Percentiles rank a stretch among this genome's conserved stretches.
Evolutionary conservation across 2,113 vertebrate genomes (phyloP).

Genomic region (Bombycilla garrulus): DNA sequence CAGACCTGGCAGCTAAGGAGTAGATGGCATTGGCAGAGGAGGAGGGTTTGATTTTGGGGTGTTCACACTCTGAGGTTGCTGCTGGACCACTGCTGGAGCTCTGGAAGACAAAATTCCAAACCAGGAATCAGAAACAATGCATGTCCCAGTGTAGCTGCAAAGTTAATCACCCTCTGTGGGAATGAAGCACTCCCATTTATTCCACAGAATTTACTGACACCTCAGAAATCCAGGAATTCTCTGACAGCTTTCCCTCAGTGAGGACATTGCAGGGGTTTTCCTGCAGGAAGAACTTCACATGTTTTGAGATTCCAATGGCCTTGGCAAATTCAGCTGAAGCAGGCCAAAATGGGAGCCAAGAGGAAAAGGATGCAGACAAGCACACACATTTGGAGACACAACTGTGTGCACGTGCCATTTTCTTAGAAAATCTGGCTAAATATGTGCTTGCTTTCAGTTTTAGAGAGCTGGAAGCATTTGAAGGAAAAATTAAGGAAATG

Average conservation of each 20-base stretch:
- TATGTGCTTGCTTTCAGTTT: background rate
- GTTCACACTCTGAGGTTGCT: constrained; percentile 81
- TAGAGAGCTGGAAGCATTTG: background rate
- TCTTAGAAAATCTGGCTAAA: background rate
- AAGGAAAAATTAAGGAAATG: background rate
- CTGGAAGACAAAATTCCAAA: constrained; percentile 70
- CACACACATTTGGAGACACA: background rate
- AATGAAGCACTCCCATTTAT: background rate
- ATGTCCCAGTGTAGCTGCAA: background rate
- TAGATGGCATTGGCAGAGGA: constrained; percentile 93
- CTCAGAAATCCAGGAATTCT: background rate
- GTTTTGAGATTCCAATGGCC: background rate
- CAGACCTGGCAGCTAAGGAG: constrained; percentile 86
- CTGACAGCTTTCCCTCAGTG: background rate
- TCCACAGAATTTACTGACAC: background rate
- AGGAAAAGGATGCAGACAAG: background rate
- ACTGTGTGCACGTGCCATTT: rapidly evolving
- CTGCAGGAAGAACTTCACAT: background rate
- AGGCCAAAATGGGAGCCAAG: background rate
- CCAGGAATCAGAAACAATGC: background rate
- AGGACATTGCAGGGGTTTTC: background rate
- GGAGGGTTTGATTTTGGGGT: constrained; percentile 92
- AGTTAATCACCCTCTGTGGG: background rate
- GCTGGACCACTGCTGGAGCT: constrained; percentile 68
- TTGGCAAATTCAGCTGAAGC: background rate